Evolutionary conservation across 2,113 vertebrate species (phyloP).

Genomic region (Sminthopsis crassicaudata): DNA sequence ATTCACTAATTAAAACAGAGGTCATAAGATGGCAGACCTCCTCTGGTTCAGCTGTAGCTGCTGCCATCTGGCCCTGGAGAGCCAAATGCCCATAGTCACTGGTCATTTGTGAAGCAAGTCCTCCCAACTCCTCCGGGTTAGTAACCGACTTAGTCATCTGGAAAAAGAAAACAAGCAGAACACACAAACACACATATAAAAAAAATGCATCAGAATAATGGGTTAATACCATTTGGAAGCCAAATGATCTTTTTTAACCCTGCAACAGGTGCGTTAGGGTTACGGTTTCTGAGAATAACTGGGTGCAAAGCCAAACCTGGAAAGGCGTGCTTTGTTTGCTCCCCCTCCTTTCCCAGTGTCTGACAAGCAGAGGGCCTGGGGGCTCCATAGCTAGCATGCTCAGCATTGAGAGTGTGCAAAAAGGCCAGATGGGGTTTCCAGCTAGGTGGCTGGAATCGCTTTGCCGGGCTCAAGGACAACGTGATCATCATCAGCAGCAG

Average conservation of each 20-base stretch:
- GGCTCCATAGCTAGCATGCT: slow-evolving; percentile 55
- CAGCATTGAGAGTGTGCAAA: slow-evolving; percentile 12
- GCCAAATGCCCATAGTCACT: slow-evolving; percentile 97
- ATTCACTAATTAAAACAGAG: slow-evolving; percentile 64
- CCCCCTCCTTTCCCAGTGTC: slow-evolving; percentile 43
- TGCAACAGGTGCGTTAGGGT: slow-evolving; percentile 31
- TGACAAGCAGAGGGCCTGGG: rapidly evolving
- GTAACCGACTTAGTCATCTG: slow-evolving; percentile 99
- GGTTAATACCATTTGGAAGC: slow-evolving; percentile 80
- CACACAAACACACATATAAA: slow-evolving; percentile 76
- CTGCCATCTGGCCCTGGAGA: slow-evolving; percentile 95
- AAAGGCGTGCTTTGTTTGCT: slow-evolving; percentile 79
- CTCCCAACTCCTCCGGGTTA: slow-evolving; percentile 96
- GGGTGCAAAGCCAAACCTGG: slow-evolving; percentile 69
- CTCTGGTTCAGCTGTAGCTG: slow-evolving; percentile 95
- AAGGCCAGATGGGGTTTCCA: background rate
- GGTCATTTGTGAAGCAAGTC: slow-evolving; percentile 98
- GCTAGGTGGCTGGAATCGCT: background rate
- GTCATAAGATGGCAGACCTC: slow-evolving; percentile 89
- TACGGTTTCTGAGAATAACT: slow-evolving; percentile 44
- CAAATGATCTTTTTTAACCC: slow-evolving; percentile 61
- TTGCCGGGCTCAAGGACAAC: background rate
- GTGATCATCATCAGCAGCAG: background rate
- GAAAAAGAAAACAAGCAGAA: slow-evolving; percentile 84
- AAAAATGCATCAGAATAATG: slow-evolving; percentile 81